A percentile compares a stretch with the other conserved stretches of the same genome.
Conservation (phyloP, 2,113 vertebrate species). For the Azemiops feae region DNA sequence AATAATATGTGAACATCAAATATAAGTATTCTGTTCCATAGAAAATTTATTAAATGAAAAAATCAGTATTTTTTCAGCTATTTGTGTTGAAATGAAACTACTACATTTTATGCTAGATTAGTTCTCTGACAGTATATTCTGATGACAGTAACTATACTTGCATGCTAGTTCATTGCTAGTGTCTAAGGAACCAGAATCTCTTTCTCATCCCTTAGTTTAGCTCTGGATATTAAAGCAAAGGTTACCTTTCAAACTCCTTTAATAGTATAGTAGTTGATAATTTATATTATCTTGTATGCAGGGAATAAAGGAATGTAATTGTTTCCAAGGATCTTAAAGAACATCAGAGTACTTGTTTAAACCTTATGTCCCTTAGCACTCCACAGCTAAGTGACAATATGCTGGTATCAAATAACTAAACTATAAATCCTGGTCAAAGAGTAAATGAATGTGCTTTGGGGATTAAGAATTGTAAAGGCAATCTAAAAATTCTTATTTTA, state of each 20-base stretch:
- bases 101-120: constrained; percentile 5
- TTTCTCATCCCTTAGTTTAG: constrained; percentile 34
- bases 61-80: background rate
- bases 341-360: background rate
- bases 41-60: background rate
- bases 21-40: background rate
- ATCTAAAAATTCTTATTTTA: background rate
- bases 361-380: background rate
- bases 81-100: background rate
- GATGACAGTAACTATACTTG: background rate
- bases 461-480: background rate
- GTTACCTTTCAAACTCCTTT: background rate
- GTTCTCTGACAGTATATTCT: background rate
- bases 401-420: background rate
- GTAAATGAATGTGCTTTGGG: background rate
- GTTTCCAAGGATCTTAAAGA: background rate
- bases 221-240: constrained; percentile 19
- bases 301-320: background rate
- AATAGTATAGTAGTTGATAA: background rate
- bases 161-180: constrained; percentile 19
- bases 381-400: background rate
- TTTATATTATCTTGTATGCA: background rate
- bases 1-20: background rate
- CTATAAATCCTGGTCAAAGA: background rate
- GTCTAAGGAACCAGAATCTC: constrained; percentile 21